Conservation (phyloP, 2,888 invertebrate species). For the Eubasilissa splendida region DNA sequence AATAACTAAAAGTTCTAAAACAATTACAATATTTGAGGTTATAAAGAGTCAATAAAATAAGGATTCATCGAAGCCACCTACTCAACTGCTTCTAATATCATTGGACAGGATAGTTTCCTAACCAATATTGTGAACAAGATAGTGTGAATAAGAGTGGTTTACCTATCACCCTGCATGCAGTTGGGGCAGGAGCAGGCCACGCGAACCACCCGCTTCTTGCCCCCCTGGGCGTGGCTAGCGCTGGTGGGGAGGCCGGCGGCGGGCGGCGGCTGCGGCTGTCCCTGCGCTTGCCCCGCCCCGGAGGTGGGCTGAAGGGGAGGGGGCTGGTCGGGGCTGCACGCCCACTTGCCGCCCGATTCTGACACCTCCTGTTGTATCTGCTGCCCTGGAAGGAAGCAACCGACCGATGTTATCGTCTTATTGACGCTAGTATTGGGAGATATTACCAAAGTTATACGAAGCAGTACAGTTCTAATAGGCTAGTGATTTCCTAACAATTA, state of each 20-base stretch:
- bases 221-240: conserved; percentile 60
- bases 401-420: conserved; percentile 49
- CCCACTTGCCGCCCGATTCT: conserved; percentile 58
- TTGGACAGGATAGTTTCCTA: no score
- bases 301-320: conserved; percentile 76
- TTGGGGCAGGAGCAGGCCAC: conserved; percentile 99
- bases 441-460: no score
- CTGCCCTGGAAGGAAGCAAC: conserved; percentile 68
- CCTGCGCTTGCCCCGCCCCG: conserved; percentile 82
- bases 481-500: no score
- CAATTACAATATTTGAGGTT: no score
- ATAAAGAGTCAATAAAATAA: no score
- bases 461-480: no score
- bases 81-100: no score
- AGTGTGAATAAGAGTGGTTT: conserved; percentile 59
- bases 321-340: conserved; percentile 57
- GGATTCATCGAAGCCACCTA: no score
- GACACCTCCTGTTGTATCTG: conserved; percentile 81
- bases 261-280: conserved; percentile 71
- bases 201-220: conserved; percentile 79
- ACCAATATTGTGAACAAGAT: no score
- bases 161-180: conserved; percentile 91
- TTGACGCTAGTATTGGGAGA: background rate
- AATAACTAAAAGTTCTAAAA: no score
- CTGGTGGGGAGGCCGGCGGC: conserved; percentile 55